Evolutionary conservation across 2,797 vertebrate genomes (phyloP).

Genomic region (Siniperca obscura): DNA sequence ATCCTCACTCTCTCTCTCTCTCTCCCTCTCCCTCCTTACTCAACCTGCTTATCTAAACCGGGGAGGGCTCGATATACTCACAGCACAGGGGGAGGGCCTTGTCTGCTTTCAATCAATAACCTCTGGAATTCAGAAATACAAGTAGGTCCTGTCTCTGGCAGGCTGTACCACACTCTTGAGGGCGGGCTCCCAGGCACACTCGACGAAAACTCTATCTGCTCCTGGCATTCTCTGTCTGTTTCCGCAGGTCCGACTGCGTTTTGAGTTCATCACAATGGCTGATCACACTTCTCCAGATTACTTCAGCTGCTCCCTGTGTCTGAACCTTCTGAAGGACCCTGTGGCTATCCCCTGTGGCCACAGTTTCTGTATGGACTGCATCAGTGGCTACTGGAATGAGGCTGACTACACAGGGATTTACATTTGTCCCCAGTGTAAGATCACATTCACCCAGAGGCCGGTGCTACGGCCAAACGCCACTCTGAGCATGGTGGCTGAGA

Average conservation of each 20-base stretch:
- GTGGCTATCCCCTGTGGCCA: constrained; percentile 92
- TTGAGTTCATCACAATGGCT: constrained; percentile 79
- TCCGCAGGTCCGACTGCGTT: constrained; percentile 65
- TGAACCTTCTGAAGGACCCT: constrained; percentile 85
- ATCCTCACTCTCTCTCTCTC: constrained; percentile 36
- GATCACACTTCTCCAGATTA: constrained; percentile 86
- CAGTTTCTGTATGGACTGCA: constrained; percentile 92
- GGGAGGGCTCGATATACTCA: constrained; percentile 80
- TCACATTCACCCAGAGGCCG: constrained; percentile 88
- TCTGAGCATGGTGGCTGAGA: constrained; percentile 88
- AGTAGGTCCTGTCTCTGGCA: constrained; percentile 84
- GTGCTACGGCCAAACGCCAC: constrained; percentile 87
- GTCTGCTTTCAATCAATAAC: constrained; percentile 89
- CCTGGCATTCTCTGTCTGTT: constrained; percentile 62
- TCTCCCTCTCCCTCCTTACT: constrained; percentile 72
- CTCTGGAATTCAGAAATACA: constrained; percentile 88
- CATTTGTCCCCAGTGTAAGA: constrained; percentile 89
- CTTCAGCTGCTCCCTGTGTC: constrained; percentile 88
- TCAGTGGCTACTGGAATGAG: constrained; percentile 90
- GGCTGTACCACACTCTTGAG: constrained; percentile 79
- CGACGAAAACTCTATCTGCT: constrained; percentile 56
- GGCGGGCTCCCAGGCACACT: constrained; percentile 76
- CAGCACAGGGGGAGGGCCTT: constrained; percentile 81
- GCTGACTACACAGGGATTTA: constrained; percentile 85
- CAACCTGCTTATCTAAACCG: constrained; percentile 87